Percentiles rank a stretch among this genome's conserved stretches.
Conservation (phyloP, 2,797 vertebrate genomes). For the Phyllotis vaccarum region DNA sequence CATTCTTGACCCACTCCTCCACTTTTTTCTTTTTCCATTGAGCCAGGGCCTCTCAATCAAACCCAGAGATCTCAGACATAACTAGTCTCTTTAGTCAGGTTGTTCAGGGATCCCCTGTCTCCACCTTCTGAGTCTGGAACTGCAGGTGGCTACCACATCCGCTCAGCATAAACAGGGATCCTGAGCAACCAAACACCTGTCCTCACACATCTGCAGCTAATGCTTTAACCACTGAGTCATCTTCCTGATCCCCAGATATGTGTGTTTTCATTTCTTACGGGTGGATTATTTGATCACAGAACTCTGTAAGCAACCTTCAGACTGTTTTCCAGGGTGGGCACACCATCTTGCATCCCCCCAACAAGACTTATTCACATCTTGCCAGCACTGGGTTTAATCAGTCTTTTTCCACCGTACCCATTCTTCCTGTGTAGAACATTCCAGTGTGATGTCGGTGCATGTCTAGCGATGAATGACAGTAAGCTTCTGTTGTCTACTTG, state of each 20-base stretch:
- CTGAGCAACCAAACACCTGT: not conserved
- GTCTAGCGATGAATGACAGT: not conserved
- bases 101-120: not conserved
- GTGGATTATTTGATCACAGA: not conserved
- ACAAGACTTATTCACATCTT: not conserved
- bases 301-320: not conserved
- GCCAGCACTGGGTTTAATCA: not conserved
- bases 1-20: not conserved
- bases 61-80: not conserved
- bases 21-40: not conserved
- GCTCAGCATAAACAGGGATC: not conserved
- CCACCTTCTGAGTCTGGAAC: not conserved
- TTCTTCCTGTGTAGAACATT: not conserved
- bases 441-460: not conserved
- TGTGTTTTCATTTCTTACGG: constrained; percentile 20
- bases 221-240: not conserved
- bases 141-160: not conserved
- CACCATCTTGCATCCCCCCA: not conserved
- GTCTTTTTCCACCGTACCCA: not conserved
- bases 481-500: not conserved
- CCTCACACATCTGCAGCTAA: not conserved
- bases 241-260: not conserved
- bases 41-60: not conserved
- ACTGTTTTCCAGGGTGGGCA: not conserved
- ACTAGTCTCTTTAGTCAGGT: not conserved